phyloP scores from a whole-genome alignment of 2,888 invertebrate species.

The Leptopilina syphax region DNA sequence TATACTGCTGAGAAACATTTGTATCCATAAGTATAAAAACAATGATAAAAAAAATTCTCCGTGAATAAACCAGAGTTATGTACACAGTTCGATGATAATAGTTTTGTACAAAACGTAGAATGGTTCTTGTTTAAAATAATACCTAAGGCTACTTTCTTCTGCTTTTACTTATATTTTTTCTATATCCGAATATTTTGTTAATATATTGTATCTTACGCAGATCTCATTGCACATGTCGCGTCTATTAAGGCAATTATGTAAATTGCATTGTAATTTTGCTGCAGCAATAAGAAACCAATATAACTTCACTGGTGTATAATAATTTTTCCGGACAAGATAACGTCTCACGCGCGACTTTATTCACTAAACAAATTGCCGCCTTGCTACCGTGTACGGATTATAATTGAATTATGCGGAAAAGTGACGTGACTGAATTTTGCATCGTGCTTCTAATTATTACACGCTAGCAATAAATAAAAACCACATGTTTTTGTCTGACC shows the following conservation, averaged over 20 bases:
- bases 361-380: slow-evolving; percentile 30
- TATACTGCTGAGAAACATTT: neutral
- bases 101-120: too few relatives aligned
- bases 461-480: slow-evolving; percentile 39
- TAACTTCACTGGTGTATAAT: slow-evolving; percentile 18
- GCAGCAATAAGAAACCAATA: slow-evolving; percentile 32
- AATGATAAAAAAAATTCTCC: too few relatives aligned
- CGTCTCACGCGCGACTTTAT: slow-evolving; percentile 34
- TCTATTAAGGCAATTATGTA: slow-evolving; percentile 44
- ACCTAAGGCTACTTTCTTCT: neutral
- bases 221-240: slow-evolving; percentile 24
- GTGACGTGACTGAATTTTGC: slow-evolving; percentile 37
- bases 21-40: too few relatives aligned
- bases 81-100: too few relatives aligned
- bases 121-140: too few relatives aligned
- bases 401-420: slow-evolving; percentile 40
- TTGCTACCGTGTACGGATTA: slow-evolving; percentile 27
- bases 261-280: slow-evolving; percentile 40
- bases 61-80: too few relatives aligned
- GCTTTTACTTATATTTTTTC: neutral
- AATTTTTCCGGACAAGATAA: slow-evolving; percentile 27
- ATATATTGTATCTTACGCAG: neutral
- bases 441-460: slow-evolving; percentile 26
- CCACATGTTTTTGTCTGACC: slow-evolving; percentile 25
- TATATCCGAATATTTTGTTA: neutral